Base-by-base conservation (phyloP, 2,113 vertebrate genomes). In the Tenebrosternarchus preto region DNA sequence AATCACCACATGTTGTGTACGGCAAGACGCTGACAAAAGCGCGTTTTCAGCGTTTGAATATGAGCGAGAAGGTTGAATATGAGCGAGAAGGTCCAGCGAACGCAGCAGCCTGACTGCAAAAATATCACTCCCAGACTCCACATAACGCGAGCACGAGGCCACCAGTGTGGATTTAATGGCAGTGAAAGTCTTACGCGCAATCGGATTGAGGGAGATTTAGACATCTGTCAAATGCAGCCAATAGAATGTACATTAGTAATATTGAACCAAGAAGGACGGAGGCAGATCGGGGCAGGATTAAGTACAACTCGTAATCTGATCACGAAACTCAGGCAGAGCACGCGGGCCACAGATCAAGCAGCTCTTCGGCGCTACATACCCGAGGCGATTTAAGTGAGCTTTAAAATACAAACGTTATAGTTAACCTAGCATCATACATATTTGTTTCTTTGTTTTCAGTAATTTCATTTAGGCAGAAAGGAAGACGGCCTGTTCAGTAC, bases 151-250 rank as follows among this genome's bases (percentile, higher is more conserved):
- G 60, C 70, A 67, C 88, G 88, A 90, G 83, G 84, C 78, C 80
- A 78, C 84, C 85, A 83, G 43, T 50, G 43, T 50, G 43, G 90
- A 88, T 91, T 91, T 90, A 91, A 87, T 87, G 87, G 87, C 89
- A 88, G 90, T 86, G 91, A 93, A 91, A 92, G 92, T 92, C 87
- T 90, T 92, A 86, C 76, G 84, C 43, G 43, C 79, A 90, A 91
- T 91, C 88, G 78, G 84, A 87, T 88, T 86, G 87, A 89, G 90
- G 71, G 78, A 59, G 85, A 89, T 91, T 88, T 82, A 85, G 86
- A 89, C 91, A 91, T 93, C 93, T 92, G 91, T 87, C 87, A 86
- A 90, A 91, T 88, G 91, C 91, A 89, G 92, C 93, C 91, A 90
- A 88, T 92, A 90, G 87, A 88, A 80, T 81, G 81, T 88, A 92